Percentiles rank a stretch among this genome's conserved stretches.
These are phyloP conservation scores for Trichogramma dendrolimi DNA, from an alignment of 2,888 invertebrate genomes.

Conservation along the genomic window DNA sequence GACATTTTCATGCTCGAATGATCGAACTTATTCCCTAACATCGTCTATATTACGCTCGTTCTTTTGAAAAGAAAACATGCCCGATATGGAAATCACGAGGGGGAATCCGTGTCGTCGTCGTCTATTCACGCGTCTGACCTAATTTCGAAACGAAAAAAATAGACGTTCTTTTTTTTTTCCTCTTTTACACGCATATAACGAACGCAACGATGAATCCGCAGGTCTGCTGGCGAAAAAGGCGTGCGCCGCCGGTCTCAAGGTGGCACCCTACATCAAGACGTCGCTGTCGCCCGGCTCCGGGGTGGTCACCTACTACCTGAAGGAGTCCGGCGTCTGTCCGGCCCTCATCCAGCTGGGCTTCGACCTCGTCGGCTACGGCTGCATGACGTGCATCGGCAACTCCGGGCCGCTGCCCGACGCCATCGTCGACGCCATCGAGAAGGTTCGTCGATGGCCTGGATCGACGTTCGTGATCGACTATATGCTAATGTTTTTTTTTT, in stretches of 20 bases:
- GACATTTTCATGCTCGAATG: no score
- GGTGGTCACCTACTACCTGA: conserved; percentile 85
- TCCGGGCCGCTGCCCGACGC: conserved; percentile 87
- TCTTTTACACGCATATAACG: neutral
- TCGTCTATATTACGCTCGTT: no score
- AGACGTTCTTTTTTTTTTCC: no score
- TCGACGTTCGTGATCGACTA: neutral
- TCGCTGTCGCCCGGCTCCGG: conserved; percentile 94
- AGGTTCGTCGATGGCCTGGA: conserved; percentile 32
- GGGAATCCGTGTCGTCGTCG: no score
- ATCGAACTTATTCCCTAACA: no score
- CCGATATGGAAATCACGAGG: no score
- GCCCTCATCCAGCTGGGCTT: conserved; percentile 85
- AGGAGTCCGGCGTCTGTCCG: conserved; percentile 87
- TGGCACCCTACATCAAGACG: conserved; percentile 93
- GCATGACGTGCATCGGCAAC: conserved; percentile 99
- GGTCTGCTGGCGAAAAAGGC: conserved; percentile 91
- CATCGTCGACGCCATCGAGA: conserved; percentile 46
- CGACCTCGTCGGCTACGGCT: conserved; percentile 95
- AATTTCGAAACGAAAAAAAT: no score
- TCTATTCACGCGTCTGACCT: no score
- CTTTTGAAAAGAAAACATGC: no score
- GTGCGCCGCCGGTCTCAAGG: conserved; percentile 81
- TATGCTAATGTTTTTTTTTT: neutral
- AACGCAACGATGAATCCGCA: conserved; percentile 37